These are phyloP conservation scores for Griposia aprilina DNA, from an alignment of 2,888 invertebrate species.

Conservation along the genomic window DNA sequence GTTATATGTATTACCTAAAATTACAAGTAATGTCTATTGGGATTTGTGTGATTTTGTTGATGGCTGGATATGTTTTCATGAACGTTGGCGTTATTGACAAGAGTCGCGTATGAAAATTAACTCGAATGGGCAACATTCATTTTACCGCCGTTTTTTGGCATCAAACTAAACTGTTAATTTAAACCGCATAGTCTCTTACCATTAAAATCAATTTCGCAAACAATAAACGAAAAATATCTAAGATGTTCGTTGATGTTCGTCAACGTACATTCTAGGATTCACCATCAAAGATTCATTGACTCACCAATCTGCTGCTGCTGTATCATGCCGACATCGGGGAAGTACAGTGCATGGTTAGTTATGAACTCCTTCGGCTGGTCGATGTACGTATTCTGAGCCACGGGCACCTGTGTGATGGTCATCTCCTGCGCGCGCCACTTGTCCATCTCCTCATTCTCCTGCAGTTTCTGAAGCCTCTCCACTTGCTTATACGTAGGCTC, in stretches of 20 bases:
- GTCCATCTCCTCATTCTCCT: conserved; percentile 71
- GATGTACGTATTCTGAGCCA: conserved; percentile 78
- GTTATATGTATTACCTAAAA: conserved; percentile 18
- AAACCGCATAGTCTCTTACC: too few species aligned
- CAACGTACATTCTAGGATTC: neutral
- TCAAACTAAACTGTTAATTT: neutral
- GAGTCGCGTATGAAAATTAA: neutral
- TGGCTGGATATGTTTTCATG: neutral
- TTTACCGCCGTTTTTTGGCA: neutral
- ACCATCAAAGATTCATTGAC: conserved; percentile 30
- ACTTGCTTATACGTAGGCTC: conserved; percentile 87
- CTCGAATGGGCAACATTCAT: neutral
- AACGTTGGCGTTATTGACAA: neutral
- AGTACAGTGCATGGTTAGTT: conserved; percentile 79
- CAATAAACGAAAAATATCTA: neutral
- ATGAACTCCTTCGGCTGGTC: conserved; percentile 80
- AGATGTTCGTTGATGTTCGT: too few species aligned
- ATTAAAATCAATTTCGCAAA: neutral
- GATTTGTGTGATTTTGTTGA: neutral
- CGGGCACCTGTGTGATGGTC: conserved; percentile 66
- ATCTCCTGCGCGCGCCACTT: conserved; percentile 71
- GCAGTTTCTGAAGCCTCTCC: conserved; percentile 82
- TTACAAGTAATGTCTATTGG: conserved; percentile 18
- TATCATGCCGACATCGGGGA: conserved; percentile 82
- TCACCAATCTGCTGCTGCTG: conserved; percentile 81